These are phyloP conservation scores for Nestor notabilis DNA, from an alignment of 2,113 vertebrate species.

Conservation along the genomic window DNA sequence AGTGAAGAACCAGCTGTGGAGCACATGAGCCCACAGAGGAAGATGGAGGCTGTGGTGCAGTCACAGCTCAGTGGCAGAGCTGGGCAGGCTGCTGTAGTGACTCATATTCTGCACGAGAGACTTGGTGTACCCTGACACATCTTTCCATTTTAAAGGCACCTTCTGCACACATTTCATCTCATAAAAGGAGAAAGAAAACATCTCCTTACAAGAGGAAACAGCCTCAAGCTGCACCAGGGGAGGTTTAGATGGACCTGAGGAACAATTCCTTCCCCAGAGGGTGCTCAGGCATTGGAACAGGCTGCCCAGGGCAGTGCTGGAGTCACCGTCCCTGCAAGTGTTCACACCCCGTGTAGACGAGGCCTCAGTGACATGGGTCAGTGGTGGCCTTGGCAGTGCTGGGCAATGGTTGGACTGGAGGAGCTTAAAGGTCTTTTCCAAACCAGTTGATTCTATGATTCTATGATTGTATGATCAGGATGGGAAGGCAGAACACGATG, in stretches of 20 bases:
- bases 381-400: background rate
- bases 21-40: background rate
- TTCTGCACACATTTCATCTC: background rate
- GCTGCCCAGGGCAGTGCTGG: no score
- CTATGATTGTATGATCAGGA: background rate
- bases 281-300: background rate
- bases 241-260: background rate
- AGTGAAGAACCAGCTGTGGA: background rate
- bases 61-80: background rate
- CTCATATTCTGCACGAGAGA: fast-evolving
- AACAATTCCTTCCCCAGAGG: background rate
- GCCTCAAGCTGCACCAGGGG: background rate
- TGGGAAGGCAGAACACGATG: background rate
- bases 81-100: background rate
- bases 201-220: background rate
- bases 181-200: background rate
- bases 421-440: background rate
- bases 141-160: background rate
- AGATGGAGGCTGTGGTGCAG: background rate
- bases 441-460: no score
- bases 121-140: background rate
- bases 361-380: background rate
- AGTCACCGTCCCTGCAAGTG: no score
- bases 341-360: no score
- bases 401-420: background rate